phyloP scores from a whole-genome alignment of 2,797 vertebrate genomes.

The Pseudochirops corinnae region DNA sequence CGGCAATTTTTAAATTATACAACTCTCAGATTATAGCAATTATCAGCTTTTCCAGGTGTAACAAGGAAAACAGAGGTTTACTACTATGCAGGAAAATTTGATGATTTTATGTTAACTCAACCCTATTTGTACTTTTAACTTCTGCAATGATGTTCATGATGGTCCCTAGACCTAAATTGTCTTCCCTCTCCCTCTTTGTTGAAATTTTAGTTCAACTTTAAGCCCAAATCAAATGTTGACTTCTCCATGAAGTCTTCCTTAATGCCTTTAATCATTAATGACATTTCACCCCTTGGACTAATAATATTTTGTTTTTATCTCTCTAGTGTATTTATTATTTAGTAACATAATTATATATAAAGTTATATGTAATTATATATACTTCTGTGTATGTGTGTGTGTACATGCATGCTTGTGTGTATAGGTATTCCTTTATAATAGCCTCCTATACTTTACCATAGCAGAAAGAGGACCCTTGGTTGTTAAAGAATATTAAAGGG shows the following conservation, averaged over 20 bases:
- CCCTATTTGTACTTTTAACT: background rate
- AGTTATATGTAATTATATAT: background rate
- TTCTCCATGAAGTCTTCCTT: background rate
- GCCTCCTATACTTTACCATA: background rate
- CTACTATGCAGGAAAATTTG: background rate
- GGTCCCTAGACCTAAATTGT: background rate
- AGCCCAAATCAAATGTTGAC: background rate
- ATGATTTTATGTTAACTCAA: background rate
- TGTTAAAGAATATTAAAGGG: background rate
- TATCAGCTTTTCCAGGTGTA: background rate
- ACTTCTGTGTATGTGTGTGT: background rate
- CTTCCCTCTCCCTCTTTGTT: background rate
- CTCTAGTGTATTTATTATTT: background rate
- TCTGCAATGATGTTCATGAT: background rate
- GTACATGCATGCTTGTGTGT: background rate
- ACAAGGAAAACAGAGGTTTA: background rate
- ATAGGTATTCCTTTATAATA: background rate
- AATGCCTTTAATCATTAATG: background rate
- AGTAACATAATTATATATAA: background rate
- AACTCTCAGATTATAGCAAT: background rate
- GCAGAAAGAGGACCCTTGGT: background rate
- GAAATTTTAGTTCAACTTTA: background rate
- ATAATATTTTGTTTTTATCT: background rate
- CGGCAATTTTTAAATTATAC: background rate
- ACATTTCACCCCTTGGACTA: background rate